phyloP scores from a whole-genome alignment of 35 echinoderm and acorn worm genomes.

The Eucidaris tribuloides region DNA sequence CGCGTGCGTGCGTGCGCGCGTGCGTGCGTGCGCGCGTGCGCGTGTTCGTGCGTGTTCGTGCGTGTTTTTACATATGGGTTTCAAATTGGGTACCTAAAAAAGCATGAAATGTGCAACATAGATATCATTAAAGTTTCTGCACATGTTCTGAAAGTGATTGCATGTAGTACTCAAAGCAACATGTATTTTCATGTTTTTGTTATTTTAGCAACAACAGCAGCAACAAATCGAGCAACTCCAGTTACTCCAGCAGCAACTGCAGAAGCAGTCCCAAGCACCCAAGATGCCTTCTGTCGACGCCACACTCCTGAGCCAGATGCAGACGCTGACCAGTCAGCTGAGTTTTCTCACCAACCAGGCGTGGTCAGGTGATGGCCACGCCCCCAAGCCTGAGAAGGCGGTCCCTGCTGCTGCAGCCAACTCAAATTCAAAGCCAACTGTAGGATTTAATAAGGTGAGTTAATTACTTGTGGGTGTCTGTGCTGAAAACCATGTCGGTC shows the following conservation, averaged over 20 bases:
- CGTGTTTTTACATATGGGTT: too few relatives aligned
- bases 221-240: constrained; percentile 79
- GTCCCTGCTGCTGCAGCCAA: neutral
- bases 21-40: too few relatives aligned
- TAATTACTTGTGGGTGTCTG: too few relatives aligned
- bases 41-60: too few relatives aligned
- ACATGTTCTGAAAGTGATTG: too few relatives aligned
- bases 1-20: too few relatives aligned
- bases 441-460: constrained; percentile 81
- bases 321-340: constrained; percentile 73
- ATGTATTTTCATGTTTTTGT: too few relatives aligned
- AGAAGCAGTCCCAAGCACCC: constrained; percentile 48
- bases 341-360: constrained; percentile 73
- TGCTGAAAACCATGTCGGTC: too few relatives aligned
- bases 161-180: too few relatives aligned
- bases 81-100: too few relatives aligned
- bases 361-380: neutral
- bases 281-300: constrained; percentile 56
- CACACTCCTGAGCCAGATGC: constrained; percentile 73
- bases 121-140: too few relatives aligned
- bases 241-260: constrained; percentile 79
- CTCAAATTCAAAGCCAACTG: constrained; percentile 16
- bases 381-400: neutral
- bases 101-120: too few relatives aligned
- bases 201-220: constrained; percentile 68